Evolutionary conservation across 2,888 invertebrate genomes (phyloP), one percentile per base, ranked within the genome.

Genomic region (Perizoma flavofasciatum): DNA sequence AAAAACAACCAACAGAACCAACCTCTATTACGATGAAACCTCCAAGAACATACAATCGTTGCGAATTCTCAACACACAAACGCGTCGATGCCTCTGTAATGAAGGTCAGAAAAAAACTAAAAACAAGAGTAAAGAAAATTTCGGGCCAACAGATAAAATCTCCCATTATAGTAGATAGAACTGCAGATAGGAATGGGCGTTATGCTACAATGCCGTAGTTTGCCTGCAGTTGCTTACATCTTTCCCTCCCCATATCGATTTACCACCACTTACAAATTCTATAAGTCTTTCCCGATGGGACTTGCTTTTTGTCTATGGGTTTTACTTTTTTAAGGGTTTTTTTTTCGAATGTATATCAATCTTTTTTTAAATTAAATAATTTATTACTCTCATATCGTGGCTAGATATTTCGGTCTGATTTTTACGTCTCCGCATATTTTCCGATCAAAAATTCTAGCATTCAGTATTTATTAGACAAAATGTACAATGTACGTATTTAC

Each of bases 141-240:
- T 55, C 52, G 34, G 40, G 50, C 45, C 39, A 50, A 64, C 51
- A 55, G 65, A 67, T 69, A 69, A 63, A 67, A 69, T 67, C 66
- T 63, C 49, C 60, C 63, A 62, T 69, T 64, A 63, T 52, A 61
- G 57, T 56, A 58, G 67, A 67, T 76, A 77, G 74, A 82, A 86
- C 85, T 88, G 89, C 89, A 88, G 89, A 88, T 81, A 81, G 77
- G 75, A 83, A 84, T 83, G 85, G 84, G 85, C 85, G 85, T 84
- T 85, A 85, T 83, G 85, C 83, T 84, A 78, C 77, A 78, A 86
- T 89, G 88, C 85, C 86, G 89, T 89, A 89, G 84, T 88, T 81
- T 81, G 77, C 80, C 89, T 88, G 90, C 90, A 90, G 87, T 88
- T 82, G 78, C 83, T 83, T 82, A 86, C 83, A 86, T 86, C 86